Conservation (phyloP, 1,140 invertebrate species). For the Ceratosolen solmsi region DNA sequence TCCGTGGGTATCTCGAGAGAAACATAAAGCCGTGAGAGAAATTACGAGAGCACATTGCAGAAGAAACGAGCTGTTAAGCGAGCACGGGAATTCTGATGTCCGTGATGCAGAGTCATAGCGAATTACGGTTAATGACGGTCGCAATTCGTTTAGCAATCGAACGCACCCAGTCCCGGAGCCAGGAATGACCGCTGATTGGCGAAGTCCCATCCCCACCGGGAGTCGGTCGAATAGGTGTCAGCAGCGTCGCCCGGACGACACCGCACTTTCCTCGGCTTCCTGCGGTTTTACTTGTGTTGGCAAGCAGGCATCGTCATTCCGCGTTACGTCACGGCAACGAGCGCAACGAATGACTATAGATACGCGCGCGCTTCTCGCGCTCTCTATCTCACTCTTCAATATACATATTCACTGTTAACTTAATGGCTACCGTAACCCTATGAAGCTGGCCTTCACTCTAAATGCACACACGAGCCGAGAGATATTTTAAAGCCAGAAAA, state of each 20-base stretch:
- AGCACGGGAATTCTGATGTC: too few relatives aligned
- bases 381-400: neutral
- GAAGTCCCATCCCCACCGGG: neutral
- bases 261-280: neutral
- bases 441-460: slow-evolving; percentile 35
- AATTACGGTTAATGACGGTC: neutral
- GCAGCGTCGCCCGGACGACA: neutral
- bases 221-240: slow-evolving; percentile 11
- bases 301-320: slow-evolving; percentile 34
- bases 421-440: slow-evolving; percentile 37
- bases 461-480: slow-evolving; percentile 26
- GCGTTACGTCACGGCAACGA: slow-evolving; percentile 49
- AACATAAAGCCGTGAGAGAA: too few relatives aligned
- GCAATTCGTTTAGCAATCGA: neutral
- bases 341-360: slow-evolving; percentile 40
- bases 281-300: neutral
- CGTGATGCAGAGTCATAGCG: too few relatives aligned
- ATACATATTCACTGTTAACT: slow-evolving; percentile 26
- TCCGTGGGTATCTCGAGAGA: too few relatives aligned
- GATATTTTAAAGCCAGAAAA: neutral
- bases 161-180: neutral
- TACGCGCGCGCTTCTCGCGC: slow-evolving; percentile 9
- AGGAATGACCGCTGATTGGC: neutral
- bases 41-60: too few relatives aligned
- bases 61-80: too few relatives aligned